Percentiles rank a stretch among this genome's conserved stretches.
Conservation (phyloP, 1,140 invertebrate genomes). For the Nasonia longicornis region DNA sequence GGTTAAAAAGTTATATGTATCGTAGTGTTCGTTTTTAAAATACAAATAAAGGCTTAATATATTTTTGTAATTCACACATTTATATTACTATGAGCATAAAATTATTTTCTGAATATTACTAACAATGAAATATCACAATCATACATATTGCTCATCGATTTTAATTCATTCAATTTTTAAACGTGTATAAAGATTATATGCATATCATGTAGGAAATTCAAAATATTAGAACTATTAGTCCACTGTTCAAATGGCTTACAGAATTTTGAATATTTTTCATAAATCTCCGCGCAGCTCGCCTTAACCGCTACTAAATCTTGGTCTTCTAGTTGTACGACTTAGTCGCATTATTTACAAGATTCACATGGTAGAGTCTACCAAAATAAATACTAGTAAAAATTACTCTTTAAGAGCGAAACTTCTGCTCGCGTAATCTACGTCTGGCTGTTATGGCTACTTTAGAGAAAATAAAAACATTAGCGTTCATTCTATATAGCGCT, state of each 20-base stretch:
- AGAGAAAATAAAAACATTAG: conserved; percentile 12
- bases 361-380: conserved; percentile 16
- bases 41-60: not conserved
- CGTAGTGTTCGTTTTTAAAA: not conserved
- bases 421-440: conserved; percentile 2
- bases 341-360: conserved; percentile 33
- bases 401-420: conserved; percentile 12
- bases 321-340: conserved; percentile 44
- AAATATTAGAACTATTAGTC: not conserved
- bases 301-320: conserved; percentile 32
- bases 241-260: conserved; percentile 1
- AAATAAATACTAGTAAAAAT: conserved; percentile 2
- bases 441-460: conserved; percentile 16
- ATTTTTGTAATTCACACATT: not conserved
- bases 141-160: not conserved
- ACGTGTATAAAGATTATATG: conserved; percentile 9
- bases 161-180: not conserved
- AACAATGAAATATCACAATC: not conserved
- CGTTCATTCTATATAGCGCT: conserved; percentile 3
- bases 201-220: conserved; percentile 25
- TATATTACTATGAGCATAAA: not conserved
- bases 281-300: conserved; percentile 39
- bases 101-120: not conserved
- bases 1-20: not conserved
- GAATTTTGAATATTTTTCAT: conserved; percentile 26